Percentiles rank a stretch among this genome's conserved stretches.
These are phyloP conservation scores for Chromis chromis DNA, from an alignment of 2,797 vertebrate species.

Conservation along the genomic window DNA sequence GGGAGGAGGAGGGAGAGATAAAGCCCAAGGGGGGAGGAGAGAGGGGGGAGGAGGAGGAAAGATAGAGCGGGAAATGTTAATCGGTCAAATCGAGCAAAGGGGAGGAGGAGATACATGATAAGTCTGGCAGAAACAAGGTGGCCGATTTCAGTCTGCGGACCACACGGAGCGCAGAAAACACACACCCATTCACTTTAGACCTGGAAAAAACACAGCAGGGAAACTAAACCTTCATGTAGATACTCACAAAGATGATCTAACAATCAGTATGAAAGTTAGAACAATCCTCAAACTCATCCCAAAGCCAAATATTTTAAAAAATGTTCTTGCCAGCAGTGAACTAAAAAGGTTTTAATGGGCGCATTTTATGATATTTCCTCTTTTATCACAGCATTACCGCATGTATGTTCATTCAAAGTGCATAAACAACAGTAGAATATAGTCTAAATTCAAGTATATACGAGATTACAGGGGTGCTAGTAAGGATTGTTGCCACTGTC, in stretches of 20 bases:
- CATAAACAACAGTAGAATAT: not conserved
- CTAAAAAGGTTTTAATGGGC: not conserved
- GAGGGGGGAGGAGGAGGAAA: conserved; percentile 51
- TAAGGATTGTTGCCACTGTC: too few relatives aligned
- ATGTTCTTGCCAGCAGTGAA: not conserved
- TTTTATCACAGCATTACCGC: not conserved
- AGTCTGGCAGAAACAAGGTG: conserved; percentile 38
- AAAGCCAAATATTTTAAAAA: too few relatives aligned
- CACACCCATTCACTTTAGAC: conserved; percentile 56
- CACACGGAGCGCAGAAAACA: conserved; percentile 43
- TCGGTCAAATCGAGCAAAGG: conserved; percentile 53
- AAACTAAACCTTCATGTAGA: conserved; percentile 32
- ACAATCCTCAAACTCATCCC: too few relatives aligned
- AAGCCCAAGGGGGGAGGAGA: conserved; percentile 64
- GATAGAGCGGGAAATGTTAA: conserved; percentile 74
- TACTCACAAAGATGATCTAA: not conserved
- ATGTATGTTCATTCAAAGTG: conserved; percentile 13
- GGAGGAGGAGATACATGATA: conserved; percentile 56
- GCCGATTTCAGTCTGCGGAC: conserved; percentile 38
- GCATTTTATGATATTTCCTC: not conserved
- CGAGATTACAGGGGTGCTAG: too few relatives aligned
- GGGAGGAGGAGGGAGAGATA: conserved; percentile 77
- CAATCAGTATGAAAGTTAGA: not conserved
- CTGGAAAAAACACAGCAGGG: conserved; percentile 54
- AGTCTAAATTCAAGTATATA: not conserved